phyloP scores from a whole-genome alignment of 2,888 invertebrate genomes.

The Bruchidius siliquastri region DNA sequence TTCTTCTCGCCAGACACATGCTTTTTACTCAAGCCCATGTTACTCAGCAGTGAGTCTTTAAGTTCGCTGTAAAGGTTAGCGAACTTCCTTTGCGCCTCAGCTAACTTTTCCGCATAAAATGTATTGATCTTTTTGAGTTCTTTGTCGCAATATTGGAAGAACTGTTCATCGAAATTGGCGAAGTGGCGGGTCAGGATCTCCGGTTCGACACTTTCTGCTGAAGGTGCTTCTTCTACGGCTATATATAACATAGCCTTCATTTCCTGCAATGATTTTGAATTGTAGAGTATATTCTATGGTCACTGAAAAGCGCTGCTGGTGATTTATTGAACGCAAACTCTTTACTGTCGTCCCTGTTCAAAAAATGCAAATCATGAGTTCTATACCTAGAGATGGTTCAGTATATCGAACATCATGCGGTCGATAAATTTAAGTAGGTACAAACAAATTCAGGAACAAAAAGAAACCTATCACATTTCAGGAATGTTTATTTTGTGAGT shows the following conservation, averaged over 20 bases:
- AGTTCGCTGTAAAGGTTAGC: conserved; percentile 70
- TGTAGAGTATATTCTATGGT: no score
- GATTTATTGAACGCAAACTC: no score
- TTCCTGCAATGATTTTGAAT: conserved; percentile 55
- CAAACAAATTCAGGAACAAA: no score
- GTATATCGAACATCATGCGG: no score
- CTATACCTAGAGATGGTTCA: no score
- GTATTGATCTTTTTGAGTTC: conserved; percentile 85
- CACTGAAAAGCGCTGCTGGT: no score
- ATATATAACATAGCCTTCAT: conserved; percentile 82
- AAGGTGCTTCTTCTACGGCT: conserved; percentile 72
- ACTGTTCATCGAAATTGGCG: conserved; percentile 78
- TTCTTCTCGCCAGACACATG: conserved; percentile 31
- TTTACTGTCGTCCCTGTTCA: no score
- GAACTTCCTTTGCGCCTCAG: conserved; percentile 79
- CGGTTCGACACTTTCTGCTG: conserved; percentile 67
- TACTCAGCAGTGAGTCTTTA: conserved; percentile 47
- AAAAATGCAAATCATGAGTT: no score
- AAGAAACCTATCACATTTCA: no score
- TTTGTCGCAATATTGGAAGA: conserved; percentile 79
- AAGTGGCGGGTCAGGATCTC: conserved; percentile 67
- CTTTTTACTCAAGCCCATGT: conserved; percentile 36
- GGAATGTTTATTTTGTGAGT: no score
- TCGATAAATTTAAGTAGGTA: no score
- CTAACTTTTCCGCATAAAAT: conserved; percentile 84